A percentile compares a stretch with the other conserved stretches of the same genome.
Evolutionary conservation across 2,797 vertebrate genomes (phyloP).

Genomic region (Myoxocephalus aenaeus): DNA sequence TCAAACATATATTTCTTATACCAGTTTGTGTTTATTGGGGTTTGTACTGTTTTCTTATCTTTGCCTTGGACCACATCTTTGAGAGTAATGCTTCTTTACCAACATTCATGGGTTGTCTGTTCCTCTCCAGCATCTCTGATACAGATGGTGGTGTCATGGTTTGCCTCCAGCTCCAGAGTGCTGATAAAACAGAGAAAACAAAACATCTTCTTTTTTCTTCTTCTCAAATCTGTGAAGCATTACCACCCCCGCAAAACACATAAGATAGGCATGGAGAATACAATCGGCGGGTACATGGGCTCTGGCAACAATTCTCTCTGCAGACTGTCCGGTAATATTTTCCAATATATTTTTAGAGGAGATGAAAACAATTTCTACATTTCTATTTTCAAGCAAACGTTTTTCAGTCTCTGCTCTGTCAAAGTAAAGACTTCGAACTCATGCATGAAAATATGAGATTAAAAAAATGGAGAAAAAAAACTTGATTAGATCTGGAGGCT

Average conservation of each 20-base stretch:
- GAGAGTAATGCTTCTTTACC: constrained; percentile 13
- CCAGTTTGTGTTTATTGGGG: background rate
- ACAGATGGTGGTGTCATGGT: constrained; percentile 47
- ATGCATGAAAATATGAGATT: constrained; percentile 2
- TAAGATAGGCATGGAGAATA: constrained; percentile 34
- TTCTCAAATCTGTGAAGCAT: constrained; percentile 33
- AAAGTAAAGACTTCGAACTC: background rate
- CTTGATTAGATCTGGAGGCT: background rate
- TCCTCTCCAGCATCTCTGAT: constrained; percentile 16
- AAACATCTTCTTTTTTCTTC: constrained; percentile 23
- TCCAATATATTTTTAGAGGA: constrained; percentile 9
- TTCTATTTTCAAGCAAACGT: constrained; percentile 26
- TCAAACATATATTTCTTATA: background rate
- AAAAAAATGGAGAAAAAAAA: background rate
- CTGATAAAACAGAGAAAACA: constrained; percentile 53
- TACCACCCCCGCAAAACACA: constrained; percentile 46
- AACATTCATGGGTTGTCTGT: background rate
- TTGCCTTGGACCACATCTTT: background rate
- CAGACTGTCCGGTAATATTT: constrained; percentile 23
- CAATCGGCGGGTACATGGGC: constrained; percentile 25
- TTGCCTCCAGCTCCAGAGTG: constrained; percentile 49
- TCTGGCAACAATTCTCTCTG: constrained; percentile 19
- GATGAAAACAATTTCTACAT: constrained; percentile 14
- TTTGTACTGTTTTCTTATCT: constrained; percentile 21
- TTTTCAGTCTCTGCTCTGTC: background rate